Percentiles rank a stretch among this genome's conserved stretches.
Conservation (phyloP, 2,797 vertebrate species). For the Xiphorhynchus erythropygius region DNA sequence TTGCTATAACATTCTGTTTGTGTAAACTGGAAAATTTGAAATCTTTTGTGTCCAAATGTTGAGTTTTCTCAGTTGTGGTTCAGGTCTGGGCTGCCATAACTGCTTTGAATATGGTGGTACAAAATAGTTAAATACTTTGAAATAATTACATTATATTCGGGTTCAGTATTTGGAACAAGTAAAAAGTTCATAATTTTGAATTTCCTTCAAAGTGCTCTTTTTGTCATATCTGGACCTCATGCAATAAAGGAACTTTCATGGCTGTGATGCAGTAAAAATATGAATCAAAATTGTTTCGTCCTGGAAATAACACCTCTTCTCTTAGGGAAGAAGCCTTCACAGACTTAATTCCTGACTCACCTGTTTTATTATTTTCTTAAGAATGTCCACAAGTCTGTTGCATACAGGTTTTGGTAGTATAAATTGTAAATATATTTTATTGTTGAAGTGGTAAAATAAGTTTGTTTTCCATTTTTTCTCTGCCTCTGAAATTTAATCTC, state of each 20-base stretch:
- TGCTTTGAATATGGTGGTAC: background rate
- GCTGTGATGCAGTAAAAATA: background rate
- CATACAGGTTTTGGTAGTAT: background rate
- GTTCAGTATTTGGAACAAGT: background rate
- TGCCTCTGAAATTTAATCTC: background rate
- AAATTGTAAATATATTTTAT: background rate
- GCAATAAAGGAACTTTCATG: background rate
- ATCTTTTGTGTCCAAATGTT: background rate
- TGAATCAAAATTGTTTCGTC: background rate
- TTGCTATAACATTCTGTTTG: fast-evolving
- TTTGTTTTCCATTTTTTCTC: background rate
- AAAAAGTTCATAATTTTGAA: background rate
- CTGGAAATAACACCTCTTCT: background rate
- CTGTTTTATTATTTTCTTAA: background rate
- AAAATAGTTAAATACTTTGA: background rate
- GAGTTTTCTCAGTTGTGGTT: background rate
- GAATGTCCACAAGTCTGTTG: background rate
- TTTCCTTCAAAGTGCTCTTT: background rate
- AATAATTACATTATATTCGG: background rate
- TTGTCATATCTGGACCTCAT: background rate
- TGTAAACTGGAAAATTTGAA: background rate
- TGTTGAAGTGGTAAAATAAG: background rate
- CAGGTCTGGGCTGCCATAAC: background rate
- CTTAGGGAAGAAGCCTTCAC: background rate
- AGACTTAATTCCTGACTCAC: background rate